Conservation (phyloP, 2,797 vertebrate genomes). For the Melanotaenia trifasciata region DNA sequence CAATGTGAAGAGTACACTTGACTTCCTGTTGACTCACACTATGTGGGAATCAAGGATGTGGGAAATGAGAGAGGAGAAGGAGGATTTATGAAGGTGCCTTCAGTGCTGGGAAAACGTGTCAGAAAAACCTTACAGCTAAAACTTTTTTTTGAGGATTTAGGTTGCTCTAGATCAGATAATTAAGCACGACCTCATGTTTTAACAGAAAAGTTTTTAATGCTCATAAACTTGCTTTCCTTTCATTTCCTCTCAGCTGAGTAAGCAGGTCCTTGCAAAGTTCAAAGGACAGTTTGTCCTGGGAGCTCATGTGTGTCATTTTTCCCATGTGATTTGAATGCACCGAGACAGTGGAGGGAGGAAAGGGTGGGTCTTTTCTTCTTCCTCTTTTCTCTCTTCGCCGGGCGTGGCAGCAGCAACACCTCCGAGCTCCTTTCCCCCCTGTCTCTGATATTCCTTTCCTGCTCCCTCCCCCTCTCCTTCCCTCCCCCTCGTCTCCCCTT, state of each 20-base stretch:
- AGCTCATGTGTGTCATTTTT: constrained; percentile 28
- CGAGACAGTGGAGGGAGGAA: constrained; percentile 39
- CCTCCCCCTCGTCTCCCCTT: not conserved
- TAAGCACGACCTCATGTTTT: constrained; percentile 5
- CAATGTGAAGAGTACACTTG: constrained; percentile 54
- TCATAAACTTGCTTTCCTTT: constrained; percentile 1
- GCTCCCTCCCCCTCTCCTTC: constrained; percentile 8
- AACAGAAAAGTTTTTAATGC: not conserved
- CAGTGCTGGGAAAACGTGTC: constrained; percentile 16
- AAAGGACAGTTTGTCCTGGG: constrained; percentile 23
- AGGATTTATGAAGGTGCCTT: constrained; percentile 26
- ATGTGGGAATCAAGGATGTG: constrained; percentile 49
- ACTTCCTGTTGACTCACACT: constrained; percentile 81
- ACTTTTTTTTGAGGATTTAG: not conserved
- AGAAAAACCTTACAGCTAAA: constrained; percentile 13
- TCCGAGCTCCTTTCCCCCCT: constrained; percentile 50
- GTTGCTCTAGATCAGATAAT: constrained; percentile 1
- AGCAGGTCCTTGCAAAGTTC: constrained; percentile 21
- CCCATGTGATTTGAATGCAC: constrained; percentile 52
- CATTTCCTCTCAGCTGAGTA: not conserved
- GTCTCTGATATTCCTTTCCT: constrained; percentile 46
- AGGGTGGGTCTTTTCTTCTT: constrained; percentile 38
- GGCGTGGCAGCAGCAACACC: constrained; percentile 65
- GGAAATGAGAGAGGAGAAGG: constrained; percentile 17
- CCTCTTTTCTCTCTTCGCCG: constrained; percentile 35